Conservation (phyloP, 2,797 vertebrate species). For the Ciconia nigra region DNA sequence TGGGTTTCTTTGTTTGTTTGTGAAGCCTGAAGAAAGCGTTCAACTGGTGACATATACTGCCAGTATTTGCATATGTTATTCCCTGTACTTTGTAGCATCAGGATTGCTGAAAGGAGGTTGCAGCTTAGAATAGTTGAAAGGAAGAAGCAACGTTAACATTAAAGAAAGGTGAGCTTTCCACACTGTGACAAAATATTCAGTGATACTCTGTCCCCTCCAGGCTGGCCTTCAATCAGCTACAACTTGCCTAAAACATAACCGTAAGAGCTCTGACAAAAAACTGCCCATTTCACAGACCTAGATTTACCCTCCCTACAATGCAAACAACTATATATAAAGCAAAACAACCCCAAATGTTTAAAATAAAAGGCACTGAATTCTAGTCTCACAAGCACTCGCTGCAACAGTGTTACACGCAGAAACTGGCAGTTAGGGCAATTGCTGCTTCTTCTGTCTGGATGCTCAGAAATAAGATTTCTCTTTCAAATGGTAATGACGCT, state of each 20-base stretch:
- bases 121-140: neutral
- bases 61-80: no score
- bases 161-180: neutral
- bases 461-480: neutral
- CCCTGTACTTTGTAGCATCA: neutral
- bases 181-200: fast-evolving
- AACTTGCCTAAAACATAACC: neutral
- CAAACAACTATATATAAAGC: neutral
- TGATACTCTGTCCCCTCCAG: neutral
- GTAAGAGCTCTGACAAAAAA: neutral
- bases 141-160: neutral
- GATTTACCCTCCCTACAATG: neutral
- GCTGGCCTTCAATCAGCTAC: neutral
- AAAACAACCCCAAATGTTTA: neutral
- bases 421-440: neutral
- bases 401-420: neutral
- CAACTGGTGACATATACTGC: neutral
- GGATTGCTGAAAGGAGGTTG: neutral
- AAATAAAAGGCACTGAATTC: neutral
- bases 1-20: neutral
- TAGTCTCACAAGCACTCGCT: fast-evolving
- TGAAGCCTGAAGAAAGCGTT: neutral
- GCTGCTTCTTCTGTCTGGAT: neutral
- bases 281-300: neutral
- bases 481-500: neutral